A percentile compares a stretch with the other conserved stretches of the same genome.
phyloP scores from a whole-genome alignment of 1,140 invertebrate genomes.

The Diprion similis region DNA sequence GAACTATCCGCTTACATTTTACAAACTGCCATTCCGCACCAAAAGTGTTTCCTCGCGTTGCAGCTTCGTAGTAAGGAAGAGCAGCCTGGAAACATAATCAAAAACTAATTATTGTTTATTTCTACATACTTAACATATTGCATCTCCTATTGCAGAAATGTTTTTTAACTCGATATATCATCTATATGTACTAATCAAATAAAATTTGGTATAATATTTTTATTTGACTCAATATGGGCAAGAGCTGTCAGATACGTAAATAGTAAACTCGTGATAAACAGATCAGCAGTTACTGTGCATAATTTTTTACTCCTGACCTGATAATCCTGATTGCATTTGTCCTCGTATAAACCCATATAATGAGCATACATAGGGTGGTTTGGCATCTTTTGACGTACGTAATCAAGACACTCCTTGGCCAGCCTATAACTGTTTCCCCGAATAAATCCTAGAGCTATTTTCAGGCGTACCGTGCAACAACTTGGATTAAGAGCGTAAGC shows the following conservation, averaged over 20 bases:
- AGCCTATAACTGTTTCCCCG: neutral
- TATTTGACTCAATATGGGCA: no score
- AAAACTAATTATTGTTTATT: neutral
- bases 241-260: no score
- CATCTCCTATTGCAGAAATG: no score
- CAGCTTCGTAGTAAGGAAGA: neutral
- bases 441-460: neutral
- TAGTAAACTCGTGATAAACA: no score
- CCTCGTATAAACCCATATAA: neutral
- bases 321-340: neutral
- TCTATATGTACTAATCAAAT: no score
- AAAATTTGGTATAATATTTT: no score
- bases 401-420: neutral
- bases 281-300: no score
- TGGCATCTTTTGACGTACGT: neutral
- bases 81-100: neutral
- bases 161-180: no score
- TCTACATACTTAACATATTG: neutral
- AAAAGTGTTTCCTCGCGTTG: neutral
- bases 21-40: neutral
- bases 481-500: neutral
- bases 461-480: neutral
- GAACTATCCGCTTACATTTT: neutral
- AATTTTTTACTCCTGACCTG: neutral
- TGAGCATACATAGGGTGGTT: neutral